Base-by-base conservation (phyloP, 2,113 vertebrate species). In the Brachypodius melanocephalos region DNA sequence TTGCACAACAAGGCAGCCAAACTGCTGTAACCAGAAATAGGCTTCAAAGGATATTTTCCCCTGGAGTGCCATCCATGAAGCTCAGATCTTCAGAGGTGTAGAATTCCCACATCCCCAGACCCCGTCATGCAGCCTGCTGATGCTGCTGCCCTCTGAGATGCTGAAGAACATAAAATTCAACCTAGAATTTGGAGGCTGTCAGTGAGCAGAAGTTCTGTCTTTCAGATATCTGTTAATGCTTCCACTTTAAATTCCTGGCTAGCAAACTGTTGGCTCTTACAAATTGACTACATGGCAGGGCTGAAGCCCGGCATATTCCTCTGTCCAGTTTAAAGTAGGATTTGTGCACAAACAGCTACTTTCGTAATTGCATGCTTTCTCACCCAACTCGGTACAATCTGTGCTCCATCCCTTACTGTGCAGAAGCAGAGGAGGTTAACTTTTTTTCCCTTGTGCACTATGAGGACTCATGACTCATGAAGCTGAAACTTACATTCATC, bases 11-110 rank as follows among this genome's bases (percentile, higher is more conserved):
- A 49, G 66, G 46, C 49, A 85, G 74, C 49, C 24, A 2, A 76
- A 57, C 58, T 87, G 69, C 66, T 28, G 4, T 73, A 88, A 69
- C 87, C 84, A 95, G 91, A 96, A 94, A 96, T 91, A 95, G 85
- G 43, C 88, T 90, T 97, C 81, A 96, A 95, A 96, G 71, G 66
- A 62, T 93, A 62, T 79, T 85, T 88, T 82, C 34, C 76, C 52
- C 42, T 68, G 34, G 42, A 79, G 57, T 4, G 1, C 63, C 91
- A 82, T 91, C 77, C 54, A n/a, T 69, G 67, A 73, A 88, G 71
- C 71, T 94, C 75, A 93, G 49, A 83, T 91, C 58, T 58, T 90
- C 58, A 83, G 94, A 93, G 71, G 63, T 90, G 85, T 90, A 65
- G 94, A 94, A 94, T 96, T 93, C 67, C 46, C 58, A 95, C 7